phyloP scores from a whole-genome alignment of 2,797 vertebrate species.

The Phoeniculus purpureus region DNA sequence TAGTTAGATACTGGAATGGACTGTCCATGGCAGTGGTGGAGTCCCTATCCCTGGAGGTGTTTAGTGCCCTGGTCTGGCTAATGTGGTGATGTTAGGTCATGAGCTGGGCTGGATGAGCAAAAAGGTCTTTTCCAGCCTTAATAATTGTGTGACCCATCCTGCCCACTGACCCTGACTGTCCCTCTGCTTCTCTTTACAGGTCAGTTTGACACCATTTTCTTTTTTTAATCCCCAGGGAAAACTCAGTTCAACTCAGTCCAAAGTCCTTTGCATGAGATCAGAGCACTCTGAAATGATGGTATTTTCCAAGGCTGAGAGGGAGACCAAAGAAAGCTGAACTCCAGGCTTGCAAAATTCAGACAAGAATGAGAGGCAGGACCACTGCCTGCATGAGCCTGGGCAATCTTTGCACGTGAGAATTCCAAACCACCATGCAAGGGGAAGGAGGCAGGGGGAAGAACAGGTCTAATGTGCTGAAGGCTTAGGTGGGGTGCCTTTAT shows the following conservation, averaged over 20 bases:
- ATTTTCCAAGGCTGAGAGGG: not conserved
- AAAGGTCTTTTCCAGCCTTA: no score
- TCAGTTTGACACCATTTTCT: not conserved
- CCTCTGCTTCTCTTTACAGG: not conserved
- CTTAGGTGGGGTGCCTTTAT: not conserved
- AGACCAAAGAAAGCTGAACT: not conserved
- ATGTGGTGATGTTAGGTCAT: no score
- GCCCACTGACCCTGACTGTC: not conserved
- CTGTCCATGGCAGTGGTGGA: no score
- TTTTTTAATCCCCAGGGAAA: not conserved
- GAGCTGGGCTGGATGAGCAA: no score
- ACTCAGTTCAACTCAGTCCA: not conserved
- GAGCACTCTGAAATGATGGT: not conserved
- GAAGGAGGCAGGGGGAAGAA: not conserved
- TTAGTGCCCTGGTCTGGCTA: no score
- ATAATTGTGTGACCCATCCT: not conserved
- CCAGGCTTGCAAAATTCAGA: not conserved
- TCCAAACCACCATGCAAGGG: fast-evolving
- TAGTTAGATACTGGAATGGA: no score
- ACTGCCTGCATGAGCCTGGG: not conserved
- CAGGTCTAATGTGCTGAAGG: not conserved
- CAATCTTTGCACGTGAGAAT: not conserved
- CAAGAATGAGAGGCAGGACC: not conserved
- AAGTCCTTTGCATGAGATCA: not conserved
- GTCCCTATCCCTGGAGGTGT: no score